Evolutionary conservation across 1,140 invertebrate species (phyloP).

Genomic region (Drosophila navojoa): DNA sequence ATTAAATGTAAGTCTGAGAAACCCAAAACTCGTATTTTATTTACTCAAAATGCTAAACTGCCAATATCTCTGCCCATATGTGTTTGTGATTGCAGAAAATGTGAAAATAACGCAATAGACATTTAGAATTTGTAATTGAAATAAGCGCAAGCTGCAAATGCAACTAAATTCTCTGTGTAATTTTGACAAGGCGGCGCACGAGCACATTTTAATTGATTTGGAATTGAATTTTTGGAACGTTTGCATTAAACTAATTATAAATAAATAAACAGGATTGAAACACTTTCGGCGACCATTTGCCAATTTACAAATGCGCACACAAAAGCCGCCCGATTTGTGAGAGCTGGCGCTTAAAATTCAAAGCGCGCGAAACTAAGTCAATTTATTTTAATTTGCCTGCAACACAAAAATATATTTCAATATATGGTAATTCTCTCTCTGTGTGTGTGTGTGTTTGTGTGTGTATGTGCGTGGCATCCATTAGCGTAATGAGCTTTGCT

Average conservation of each 20-base stretch:
- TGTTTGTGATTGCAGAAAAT: neutral
- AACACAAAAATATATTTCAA: slow-evolving; percentile 11
- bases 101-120: neutral
- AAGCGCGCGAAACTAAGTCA: slow-evolving; percentile 57
- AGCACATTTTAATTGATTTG: slow-evolving; percentile 38
- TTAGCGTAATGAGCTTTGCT: slow-evolving; percentile 77
- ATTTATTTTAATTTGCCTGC: slow-evolving; percentile 73
- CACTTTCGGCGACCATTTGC: slow-evolving; percentile 65
- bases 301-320: slow-evolving; percentile 72
- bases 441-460: slow-evolving; percentile 25
- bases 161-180: neutral
- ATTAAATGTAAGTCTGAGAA: no score
- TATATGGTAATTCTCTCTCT: slow-evolving; percentile 10
- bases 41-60: no score
- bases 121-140: no score
- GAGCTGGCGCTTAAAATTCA: slow-evolving; percentile 60
- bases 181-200: neutral
- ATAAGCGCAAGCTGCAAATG: no score
- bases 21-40: no score
- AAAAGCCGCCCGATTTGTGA: slow-evolving; percentile 68
- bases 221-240: slow-evolving; percentile 57
- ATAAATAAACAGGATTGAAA: slow-evolving; percentile 78
- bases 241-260: slow-evolving; percentile 73
- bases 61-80: no score
- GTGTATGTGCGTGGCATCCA: slow-evolving; percentile 50